These are phyloP conservation scores for Cheilosia vernalis DNA, from an alignment of 2,888 invertebrate species.

Conservation along the genomic window DNA sequence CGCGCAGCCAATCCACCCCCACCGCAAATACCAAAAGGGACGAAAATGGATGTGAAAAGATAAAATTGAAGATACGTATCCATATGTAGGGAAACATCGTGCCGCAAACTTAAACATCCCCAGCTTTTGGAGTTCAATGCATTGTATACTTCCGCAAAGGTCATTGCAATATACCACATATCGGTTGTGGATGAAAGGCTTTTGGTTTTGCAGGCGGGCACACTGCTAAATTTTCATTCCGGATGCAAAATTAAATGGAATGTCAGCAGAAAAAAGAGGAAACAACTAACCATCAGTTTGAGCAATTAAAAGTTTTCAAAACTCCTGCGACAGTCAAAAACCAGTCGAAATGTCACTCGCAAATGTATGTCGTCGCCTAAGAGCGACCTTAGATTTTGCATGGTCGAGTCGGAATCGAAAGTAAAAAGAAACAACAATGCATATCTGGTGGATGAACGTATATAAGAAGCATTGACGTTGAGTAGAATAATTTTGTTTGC, in stretches of 20 bases:
- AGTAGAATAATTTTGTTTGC: too few relatives aligned
- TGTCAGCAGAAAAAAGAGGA: background rate
- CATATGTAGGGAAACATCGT: background rate
- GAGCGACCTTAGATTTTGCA: constrained; percentile 1
- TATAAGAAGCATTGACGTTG: too few relatives aligned
- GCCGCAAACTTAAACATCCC: constrained; percentile 21
- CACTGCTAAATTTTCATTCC: constrained; percentile 6
- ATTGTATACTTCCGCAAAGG: constrained; percentile 49
- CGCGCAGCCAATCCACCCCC: background rate
- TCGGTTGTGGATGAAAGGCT: background rate
- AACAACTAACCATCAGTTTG: background rate
- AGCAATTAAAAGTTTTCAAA: constrained; percentile 61
- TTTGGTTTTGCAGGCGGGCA: background rate
- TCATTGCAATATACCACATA: constrained; percentile 51
- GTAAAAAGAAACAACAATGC: background rate
- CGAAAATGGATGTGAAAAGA: background rate
- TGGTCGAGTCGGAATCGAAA: constrained; percentile 14
- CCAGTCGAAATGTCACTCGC: constrained; percentile 26
- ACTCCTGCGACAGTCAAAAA: constrained; percentile 17
- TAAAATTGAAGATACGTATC: background rate
- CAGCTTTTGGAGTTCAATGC: constrained; percentile 60
- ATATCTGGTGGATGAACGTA: too few relatives aligned
- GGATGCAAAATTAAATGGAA: constrained; percentile 19
- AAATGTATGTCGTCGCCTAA: background rate
- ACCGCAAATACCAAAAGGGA: background rate